Evolutionary conservation across 2,113 vertebrate genomes (phyloP).

Genomic region (Promerops cafer): DNA sequence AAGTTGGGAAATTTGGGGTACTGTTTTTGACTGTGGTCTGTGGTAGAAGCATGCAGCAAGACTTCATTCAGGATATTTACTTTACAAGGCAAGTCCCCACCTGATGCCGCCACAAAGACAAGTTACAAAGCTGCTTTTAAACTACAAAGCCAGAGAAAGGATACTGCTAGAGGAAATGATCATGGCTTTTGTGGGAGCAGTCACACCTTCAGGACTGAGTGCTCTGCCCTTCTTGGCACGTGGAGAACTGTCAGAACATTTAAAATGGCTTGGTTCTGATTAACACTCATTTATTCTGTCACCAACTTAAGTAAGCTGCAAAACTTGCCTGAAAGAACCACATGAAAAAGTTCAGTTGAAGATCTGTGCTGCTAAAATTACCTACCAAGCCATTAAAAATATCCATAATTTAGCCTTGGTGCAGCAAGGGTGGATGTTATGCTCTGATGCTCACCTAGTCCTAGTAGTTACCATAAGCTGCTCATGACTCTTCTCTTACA

Average conservation of each 20-base stretch:
- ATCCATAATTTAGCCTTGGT: background rate
- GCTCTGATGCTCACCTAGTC: background rate
- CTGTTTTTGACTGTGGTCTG: background rate
- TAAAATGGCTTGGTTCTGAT: background rate
- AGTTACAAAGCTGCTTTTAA: background rate
- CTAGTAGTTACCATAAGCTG: background rate
- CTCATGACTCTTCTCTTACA: background rate
- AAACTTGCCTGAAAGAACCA: background rate
- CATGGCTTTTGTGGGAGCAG: background rate
- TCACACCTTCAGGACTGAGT: background rate
- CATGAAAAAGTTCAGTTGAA: background rate
- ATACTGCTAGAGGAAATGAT: background rate
- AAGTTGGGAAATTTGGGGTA: rapidly evolving
- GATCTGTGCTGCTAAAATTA: background rate
- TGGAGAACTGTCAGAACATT: background rate
- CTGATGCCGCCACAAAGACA: background rate
- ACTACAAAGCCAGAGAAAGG: background rate
- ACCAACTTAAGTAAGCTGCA: background rate
- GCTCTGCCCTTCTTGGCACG: background rate
- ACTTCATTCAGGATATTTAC: background rate
- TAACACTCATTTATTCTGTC: background rate
- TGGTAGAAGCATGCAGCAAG: background rate
- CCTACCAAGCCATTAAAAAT: background rate
- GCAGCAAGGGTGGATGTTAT: background rate
- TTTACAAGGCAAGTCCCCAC: background rate